Base-by-base conservation (phyloP, 2,888 invertebrate genomes). In the Chironomus riparius region DNA sequence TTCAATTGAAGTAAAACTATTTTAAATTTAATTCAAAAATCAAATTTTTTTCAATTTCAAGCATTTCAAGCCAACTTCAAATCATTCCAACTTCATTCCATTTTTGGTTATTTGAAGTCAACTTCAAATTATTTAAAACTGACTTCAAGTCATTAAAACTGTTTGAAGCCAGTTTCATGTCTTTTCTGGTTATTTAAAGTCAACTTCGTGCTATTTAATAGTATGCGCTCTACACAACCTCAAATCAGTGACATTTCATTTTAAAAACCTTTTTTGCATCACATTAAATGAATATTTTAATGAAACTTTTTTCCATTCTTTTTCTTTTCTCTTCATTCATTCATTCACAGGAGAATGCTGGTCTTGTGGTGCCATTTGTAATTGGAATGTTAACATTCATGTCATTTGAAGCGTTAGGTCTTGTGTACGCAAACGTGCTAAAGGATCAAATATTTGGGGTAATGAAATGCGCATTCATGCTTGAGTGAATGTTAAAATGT, bases 361-460 rank as follows among this genome's bases (percentile, higher is more conserved):
- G 90, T 62, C 86, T 92, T 79, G 86, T 92, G 79, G 91, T 91
- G 80, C 91, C 91, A 78, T 92, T 92, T 92, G 90, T 92, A 80
- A 89, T 92, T 78, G 92, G 92, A 78, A 90, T 90, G 81, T 91
- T 92, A 84, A 91, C 91, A 13, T 91, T 92, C 84, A 91, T 91
- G 90, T 90, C 92, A 70, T 84, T 92, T 78, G 92, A 92, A 83
- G 91, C 91, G 61, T 91, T 92, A 84, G 90, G 91, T 77, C 90
- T 91, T 89, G 91, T 92, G 77, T 92, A 92, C 83, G 92, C 92
- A 77, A 92, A 92, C 85, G 91, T 92, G 77, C 87, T 92, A 78
- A 87, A 92, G 83, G 92, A 92, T 86, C 92, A 92, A 83, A 91
- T 92, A 78, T 92, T 92, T 85, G 90, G 89, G 87, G 92, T 92